Evolutionary conservation across 1,140 invertebrate genomes (phyloP).

Genomic region (Amyelois transitella): DNA sequence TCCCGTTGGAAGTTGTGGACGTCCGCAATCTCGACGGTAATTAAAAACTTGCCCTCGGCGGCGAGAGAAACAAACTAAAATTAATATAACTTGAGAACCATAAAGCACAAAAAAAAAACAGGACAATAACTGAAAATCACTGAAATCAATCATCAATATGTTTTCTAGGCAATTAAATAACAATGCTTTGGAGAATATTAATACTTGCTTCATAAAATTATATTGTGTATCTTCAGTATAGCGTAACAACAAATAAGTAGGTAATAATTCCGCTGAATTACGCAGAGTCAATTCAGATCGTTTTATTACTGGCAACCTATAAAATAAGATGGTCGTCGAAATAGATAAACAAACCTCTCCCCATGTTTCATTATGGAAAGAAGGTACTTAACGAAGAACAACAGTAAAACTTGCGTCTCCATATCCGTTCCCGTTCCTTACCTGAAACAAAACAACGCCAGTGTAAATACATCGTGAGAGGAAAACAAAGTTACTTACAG

Average conservation of each 20-base stretch:
- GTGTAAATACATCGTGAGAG: constrained; percentile 26
- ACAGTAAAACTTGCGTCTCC: constrained; percentile 1
- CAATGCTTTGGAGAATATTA: too few relatives aligned
- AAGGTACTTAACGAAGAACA: constrained; percentile 4
- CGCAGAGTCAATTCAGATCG: background rate
- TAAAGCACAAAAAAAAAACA: too few relatives aligned
- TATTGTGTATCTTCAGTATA: too few relatives aligned
- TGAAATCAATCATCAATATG: too few relatives aligned
- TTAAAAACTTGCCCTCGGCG: constrained; percentile 32
- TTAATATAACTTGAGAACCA: background rate
- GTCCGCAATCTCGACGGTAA: constrained; percentile 33
- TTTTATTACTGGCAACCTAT: constrained; percentile 1
- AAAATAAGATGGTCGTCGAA: background rate
- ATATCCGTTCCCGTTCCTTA: constrained; percentile 29
- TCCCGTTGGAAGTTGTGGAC: constrained; percentile 1
- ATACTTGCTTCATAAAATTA: too few relatives aligned
- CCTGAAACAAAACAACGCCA: constrained; percentile 46
- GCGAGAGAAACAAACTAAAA: background rate
- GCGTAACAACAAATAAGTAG: too few relatives aligned
- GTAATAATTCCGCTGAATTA: too few relatives aligned
- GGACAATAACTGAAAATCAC: too few relatives aligned
- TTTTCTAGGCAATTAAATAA: too few relatives aligned
- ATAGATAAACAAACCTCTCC: background rate
- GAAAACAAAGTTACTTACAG: constrained; percentile 11
- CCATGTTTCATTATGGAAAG: constrained; percentile 3